Evolutionary conservation across 2,113 vertebrate genomes (phyloP).

Genomic region (Psophia crepitans): DNA sequence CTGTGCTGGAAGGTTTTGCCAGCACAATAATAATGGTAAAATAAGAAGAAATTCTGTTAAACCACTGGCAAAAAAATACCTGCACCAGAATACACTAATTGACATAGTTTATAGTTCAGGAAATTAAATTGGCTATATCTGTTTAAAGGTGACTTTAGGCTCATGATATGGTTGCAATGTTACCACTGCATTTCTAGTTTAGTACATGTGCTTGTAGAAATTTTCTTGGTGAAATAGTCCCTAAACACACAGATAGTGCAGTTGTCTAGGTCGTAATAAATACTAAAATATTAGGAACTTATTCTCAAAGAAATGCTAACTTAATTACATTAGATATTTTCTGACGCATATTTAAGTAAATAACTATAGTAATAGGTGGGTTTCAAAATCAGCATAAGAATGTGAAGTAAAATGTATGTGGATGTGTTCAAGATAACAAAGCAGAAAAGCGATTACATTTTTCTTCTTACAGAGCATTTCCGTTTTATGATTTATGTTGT

Average conservation of each 20-base stretch:
- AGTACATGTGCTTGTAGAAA: neutral
- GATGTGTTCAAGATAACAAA: neutral
- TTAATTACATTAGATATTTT: neutral
- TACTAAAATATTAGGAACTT: neutral
- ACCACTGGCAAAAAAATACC: neutral
- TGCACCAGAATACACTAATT: neutral
- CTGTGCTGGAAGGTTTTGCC: neutral
- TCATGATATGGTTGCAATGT: neutral
- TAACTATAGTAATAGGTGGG: neutral
- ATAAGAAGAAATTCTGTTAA: neutral
- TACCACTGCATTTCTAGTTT: neutral
- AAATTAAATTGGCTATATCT: neutral
- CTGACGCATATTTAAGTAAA: neutral
- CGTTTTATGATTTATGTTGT: neutral
- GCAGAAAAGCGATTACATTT: neutral
- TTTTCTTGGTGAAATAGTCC: neutral
- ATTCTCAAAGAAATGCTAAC: neutral
- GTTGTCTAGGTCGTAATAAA: neutral
- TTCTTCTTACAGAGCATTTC: neutral
- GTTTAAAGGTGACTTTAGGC: neutral
- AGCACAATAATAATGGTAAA: neutral
- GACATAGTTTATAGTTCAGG: neutral
- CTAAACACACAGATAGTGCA: neutral
- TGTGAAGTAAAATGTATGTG: neutral
- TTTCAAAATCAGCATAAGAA: neutral